These are phyloP conservation scores for Oxygymnocypris stewartii DNA, from an alignment of 2,113 vertebrate genomes.

Conservation along the genomic window DNA sequence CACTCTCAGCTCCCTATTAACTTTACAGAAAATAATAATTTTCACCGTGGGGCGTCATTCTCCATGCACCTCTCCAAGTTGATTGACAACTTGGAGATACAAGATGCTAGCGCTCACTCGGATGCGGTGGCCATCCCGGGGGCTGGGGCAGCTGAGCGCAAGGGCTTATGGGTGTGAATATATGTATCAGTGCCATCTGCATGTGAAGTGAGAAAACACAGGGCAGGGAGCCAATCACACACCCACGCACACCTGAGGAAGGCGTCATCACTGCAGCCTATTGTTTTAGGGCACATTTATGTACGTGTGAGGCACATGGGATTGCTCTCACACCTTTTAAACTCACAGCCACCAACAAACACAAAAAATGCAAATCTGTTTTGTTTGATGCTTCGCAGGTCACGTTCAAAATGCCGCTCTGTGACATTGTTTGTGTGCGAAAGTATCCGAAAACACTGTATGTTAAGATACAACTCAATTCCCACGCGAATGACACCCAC, in stretches of 20 bases:
- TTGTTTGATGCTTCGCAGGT: slow-evolving; percentile 32
- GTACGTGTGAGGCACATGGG: slow-evolving; percentile 48
- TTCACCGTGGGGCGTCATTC: slow-evolving; percentile 55
- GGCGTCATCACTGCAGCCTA: slow-evolving; percentile 45
- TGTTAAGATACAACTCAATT: slow-evolving; percentile 36
- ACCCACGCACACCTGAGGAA: slow-evolving; percentile 59
- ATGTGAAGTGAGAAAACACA: slow-evolving; percentile 53
- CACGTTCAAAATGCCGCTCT: not conserved
- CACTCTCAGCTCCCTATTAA: slow-evolving; percentile 41
- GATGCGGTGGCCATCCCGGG: too few relatives aligned
- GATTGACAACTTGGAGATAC: too few relatives aligned
- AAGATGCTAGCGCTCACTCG: not conserved
- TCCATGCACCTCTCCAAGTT: slow-evolving; percentile 36
- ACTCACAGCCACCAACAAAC: slow-evolving; percentile 33
- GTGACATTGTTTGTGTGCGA: slow-evolving; percentile 7
- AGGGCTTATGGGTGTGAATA: slow-evolving; percentile 59
- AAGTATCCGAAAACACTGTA: not conserved
- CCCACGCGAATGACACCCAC: slow-evolving; percentile 25
- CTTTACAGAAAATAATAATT: slow-evolving; percentile 60
- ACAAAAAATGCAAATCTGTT: slow-evolving; percentile 26
- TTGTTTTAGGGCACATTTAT: slow-evolving; percentile 52
- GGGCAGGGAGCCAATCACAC: slow-evolving; percentile 55
- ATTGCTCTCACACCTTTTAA: slow-evolving; percentile 50
- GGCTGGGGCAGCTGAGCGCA: slow-evolving; percentile 31
- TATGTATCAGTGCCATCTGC: slow-evolving; percentile 58